A percentile compares a stretch with the other conserved stretches of the same genome.
phyloP scores from a whole-genome alignment of 2,113 vertebrate genomes.

The Heterotis niloticus region DNA sequence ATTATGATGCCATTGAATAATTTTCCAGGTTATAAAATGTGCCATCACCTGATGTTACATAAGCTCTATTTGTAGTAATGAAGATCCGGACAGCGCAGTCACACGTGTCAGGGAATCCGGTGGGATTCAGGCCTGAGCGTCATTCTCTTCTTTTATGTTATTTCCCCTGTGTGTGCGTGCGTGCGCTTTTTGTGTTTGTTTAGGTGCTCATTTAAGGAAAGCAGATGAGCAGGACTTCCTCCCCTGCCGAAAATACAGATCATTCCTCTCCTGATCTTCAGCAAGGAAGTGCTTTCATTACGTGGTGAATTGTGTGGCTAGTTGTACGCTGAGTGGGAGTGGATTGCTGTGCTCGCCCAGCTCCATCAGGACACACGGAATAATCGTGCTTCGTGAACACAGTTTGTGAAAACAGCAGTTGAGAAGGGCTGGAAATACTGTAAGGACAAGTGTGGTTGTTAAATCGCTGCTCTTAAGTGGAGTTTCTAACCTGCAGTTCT shows the following conservation, averaged over 20 bases:
- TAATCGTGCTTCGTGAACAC: constrained; percentile 13
- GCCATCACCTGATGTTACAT: neutral
- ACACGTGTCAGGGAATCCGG: too few species aligned
- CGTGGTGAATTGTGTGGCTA: neutral
- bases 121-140: neutral
- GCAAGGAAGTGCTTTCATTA: constrained; percentile 11
- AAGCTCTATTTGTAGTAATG: constrained; percentile 3
- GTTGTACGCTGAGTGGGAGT: neutral
- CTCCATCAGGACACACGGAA: neutral
- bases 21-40: neutral
- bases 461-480: neutral
- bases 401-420: neutral
- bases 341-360: neutral
- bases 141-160: neutral
- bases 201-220: neutral
- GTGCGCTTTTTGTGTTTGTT: constrained; percentile 10
- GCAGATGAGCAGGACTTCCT: neutral
- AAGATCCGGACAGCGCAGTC: neutral
- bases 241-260: neutral
- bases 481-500: neutral
- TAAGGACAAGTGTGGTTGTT: neutral
- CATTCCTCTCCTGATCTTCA: neutral
- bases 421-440: constrained; percentile 9
- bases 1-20: neutral
- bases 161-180: neutral